These are phyloP conservation scores for Zoanthus sansibaricus DNA, from an alignment of 92 coral and sea anemone genomes.

Conservation along the genomic window DNA sequence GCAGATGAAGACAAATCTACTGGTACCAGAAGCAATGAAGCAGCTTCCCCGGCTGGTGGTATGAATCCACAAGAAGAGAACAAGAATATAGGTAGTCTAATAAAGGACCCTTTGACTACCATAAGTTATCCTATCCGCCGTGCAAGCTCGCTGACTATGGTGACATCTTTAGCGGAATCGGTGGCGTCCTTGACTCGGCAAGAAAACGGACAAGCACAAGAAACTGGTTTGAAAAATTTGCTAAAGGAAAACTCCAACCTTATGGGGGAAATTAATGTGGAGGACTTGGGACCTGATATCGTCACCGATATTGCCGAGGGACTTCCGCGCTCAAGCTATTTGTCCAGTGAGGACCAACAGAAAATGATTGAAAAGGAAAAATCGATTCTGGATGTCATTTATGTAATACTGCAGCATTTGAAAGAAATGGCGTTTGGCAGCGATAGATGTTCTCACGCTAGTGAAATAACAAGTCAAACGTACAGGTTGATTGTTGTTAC, in stretches of 20 bases:
- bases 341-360: neutral
- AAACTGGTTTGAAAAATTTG: neutral
- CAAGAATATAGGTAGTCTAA: too few species aligned
- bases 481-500: slow-evolving; percentile 14
- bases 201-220: neutral
- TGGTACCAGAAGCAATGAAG: slow-evolving; percentile 20
- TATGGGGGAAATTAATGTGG: slow-evolving; percentile 1
- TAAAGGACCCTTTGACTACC: neutral
- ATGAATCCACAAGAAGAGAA: neutral
- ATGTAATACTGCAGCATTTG: slow-evolving; percentile 27
- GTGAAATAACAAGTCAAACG: slow-evolving; percentile 29
- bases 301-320: slow-evolving; percentile 32
- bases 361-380: slow-evolving; percentile 5
- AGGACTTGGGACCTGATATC: neutral
- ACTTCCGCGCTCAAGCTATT: neutral
- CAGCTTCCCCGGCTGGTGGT: neutral
- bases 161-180: neutral
- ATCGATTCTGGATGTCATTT: slow-evolving; percentile 12
- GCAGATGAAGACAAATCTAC: neutral
- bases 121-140: neutral
- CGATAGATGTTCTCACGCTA: slow-evolving; percentile 19
- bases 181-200: neutral
- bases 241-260: neutral
- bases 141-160: slow-evolving; percentile 26
- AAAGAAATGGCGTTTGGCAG: slow-evolving; percentile 23